Evolutionary conservation across 2,797 vertebrate genomes (phyloP).

Genomic region (Scyliorhinus canicula): DNA sequence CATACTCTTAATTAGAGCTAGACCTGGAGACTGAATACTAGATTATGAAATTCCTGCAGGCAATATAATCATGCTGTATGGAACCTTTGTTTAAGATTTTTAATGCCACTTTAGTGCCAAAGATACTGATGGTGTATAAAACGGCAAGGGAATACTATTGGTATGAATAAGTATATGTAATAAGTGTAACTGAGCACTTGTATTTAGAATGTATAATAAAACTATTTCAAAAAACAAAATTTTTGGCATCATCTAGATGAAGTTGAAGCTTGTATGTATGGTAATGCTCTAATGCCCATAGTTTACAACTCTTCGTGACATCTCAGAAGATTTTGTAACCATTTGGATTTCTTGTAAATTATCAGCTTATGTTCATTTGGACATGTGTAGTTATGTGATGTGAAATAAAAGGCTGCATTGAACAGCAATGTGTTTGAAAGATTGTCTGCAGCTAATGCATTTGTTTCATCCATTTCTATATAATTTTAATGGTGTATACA

Average conservation of each 20-base stretch:
- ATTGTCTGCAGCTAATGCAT: neutral
- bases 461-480: neutral
- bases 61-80: neutral
- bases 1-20: neutral
- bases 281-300: neutral
- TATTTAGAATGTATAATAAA: conserved; percentile 25
- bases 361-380: neutral
- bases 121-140: neutral
- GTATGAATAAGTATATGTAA: neutral
- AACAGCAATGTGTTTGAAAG: neutral
- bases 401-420: neutral
- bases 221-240: neutral
- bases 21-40: neutral
- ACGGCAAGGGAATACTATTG: neutral
- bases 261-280: neutral
- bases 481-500: neutral
- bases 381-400: neutral
- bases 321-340: neutral
- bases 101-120: neutral
- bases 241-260: neutral
- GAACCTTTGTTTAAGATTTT: neutral
- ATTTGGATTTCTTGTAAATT: neutral
- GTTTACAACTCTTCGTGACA: neutral
- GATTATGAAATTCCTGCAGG: neutral
- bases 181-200: neutral